Base-by-base conservation (phyloP, 2,113 vertebrate species). In the Lycaon pictus region DNA sequence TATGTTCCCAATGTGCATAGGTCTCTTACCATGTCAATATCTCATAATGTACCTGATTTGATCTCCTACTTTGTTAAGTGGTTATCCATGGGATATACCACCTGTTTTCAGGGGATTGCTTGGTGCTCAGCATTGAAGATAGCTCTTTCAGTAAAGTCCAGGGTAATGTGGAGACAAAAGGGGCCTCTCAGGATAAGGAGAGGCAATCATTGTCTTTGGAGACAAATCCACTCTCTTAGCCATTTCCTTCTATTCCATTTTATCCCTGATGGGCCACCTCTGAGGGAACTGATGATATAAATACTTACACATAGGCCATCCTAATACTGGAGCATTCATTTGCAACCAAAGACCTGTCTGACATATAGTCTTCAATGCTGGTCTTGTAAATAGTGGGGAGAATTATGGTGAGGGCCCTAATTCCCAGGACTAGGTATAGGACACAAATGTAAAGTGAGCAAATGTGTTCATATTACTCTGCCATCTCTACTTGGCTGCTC, bases 301-400 rank as follows among this genome's bases (percentile, higher is more conserved):
- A 72, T 82, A 67, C 10, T 81, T 32, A 82, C 72, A 96, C 37
- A 65, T 1, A 58, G 37, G 11, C 5, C 56, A 71, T 82, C 67
- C 55, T 48, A 65, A 60, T 48, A 37, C 62, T 53, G 7, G 19
- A 88, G 62, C 51, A 82, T 29, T 80, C 37, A n/a, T 16, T 19
- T 43, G 2, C 55, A 77, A 60, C 1, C 17, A 25, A 77, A 94
- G 48, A 69, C n/a, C 48, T n/a, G 7, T 65, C 55, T 93, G 55
- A 74, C 13, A 29, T 10, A 37, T 6, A 35, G 16, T 87, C 1
- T 69, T 92, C 7, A 1, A 5, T 90, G n/a, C 10, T 69, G 5
- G n/a, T 20, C 88, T 96, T 53, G 15, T 88, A 87, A 93, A 43
- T 90, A 92, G 25, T 29, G 86, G 17, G 16, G 12, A 77, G n/a